A percentile compares a stretch with the other conserved stretches of the same genome.
Conservation (phyloP, 1,140 invertebrate genomes). For the Zaprionus capensis region DNA sequence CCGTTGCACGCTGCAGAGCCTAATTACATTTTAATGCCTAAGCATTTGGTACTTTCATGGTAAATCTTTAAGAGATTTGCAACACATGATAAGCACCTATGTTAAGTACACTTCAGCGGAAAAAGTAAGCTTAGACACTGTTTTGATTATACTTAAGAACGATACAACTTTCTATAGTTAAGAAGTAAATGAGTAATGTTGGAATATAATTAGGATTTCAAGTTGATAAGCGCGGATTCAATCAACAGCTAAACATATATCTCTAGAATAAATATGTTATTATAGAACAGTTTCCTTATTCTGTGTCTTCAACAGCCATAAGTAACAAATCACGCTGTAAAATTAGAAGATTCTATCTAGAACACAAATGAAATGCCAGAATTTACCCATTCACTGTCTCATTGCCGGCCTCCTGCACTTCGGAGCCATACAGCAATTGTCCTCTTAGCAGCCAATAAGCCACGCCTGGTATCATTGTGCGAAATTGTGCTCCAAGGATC, state of each 20-base stretch:
- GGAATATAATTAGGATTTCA: background rate
- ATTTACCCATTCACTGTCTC: conserved; percentile 20
- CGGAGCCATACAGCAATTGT: conserved; percentile 37
- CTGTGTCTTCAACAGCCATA: background rate
- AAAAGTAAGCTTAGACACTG: no score
- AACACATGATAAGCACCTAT: background rate
- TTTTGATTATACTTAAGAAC: no score
- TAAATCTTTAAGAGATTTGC: background rate
- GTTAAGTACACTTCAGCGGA: no score
- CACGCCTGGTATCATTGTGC: conserved; percentile 33
- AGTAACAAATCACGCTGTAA: conserved; percentile 22
- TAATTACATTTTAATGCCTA: conserved; percentile 52
- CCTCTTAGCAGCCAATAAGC: conserved; percentile 64
- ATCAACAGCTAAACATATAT: background rate
- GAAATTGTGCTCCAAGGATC: conserved; percentile 16
- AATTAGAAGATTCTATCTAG: conserved; percentile 34
- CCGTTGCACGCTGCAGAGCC: conserved; percentile 14
- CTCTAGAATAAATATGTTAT: background rate
- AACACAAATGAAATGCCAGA: conserved; percentile 40
- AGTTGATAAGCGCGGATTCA: background rate
- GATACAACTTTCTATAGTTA: no score
- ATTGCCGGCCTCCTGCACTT: background rate
- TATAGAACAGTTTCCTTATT: conserved; percentile 14
- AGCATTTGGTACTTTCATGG: conserved; percentile 26
- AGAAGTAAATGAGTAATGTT: no score